A percentile compares a stretch with the other conserved stretches of the same genome.
phyloP scores from a whole-genome alignment of 1,140 invertebrate species.

The Apocrypta bakeri region DNA sequence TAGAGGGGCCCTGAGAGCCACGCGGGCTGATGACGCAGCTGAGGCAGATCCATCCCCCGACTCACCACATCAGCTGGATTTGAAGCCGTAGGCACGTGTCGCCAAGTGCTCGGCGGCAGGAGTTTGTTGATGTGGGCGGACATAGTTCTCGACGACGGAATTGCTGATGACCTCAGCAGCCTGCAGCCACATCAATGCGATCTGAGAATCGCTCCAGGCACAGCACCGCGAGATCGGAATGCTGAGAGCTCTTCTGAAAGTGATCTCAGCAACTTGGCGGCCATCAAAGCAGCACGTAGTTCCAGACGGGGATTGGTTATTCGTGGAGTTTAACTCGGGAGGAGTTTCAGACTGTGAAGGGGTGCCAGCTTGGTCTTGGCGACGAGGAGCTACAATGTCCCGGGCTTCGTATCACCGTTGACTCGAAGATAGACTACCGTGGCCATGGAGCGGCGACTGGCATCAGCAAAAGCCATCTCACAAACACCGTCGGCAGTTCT shows the following conservation, averaged over 20 bases:
- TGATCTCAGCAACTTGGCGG: neutral
- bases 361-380: constrained; percentile 5
- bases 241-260: neutral
- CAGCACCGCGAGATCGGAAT: neutral
- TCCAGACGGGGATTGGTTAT: constrained; percentile 3
- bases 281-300: neutral
- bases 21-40: neutral
- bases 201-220: constrained; percentile 12
- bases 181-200: neutral
- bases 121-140: constrained; percentile 53
- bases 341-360: neutral
- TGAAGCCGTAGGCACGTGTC: constrained; percentile 46
- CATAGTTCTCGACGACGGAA: neutral
- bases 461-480: neutral
- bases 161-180: neutral
- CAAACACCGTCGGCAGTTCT: neutral
- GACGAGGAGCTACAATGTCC: neutral
- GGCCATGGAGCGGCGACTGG: neutral
- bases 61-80: constrained; percentile 61
- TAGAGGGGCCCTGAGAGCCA: too few relatives aligned
- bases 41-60: constrained; percentile 47
- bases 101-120: constrained; percentile 51
- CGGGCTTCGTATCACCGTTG: too few relatives aligned
- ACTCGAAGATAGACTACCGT: neutral
- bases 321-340: neutral